Evolutionary conservation across 1,140 invertebrate species (phyloP), one percentile per base, ranked within the genome.

Genomic region (Pachyrhynchus sulphureomaculatus): DNA sequence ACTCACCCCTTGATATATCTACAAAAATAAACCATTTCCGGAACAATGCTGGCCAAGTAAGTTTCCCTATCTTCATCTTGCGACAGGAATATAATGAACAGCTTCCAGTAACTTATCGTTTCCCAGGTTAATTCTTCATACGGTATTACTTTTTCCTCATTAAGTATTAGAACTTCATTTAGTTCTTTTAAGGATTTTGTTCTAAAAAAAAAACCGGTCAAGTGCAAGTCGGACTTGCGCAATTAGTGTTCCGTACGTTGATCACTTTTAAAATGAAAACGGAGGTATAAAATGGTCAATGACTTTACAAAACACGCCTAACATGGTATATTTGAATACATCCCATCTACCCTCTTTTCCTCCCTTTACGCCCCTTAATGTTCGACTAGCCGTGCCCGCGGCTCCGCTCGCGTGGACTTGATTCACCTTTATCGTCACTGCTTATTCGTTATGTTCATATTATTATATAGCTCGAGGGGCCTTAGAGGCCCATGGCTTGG

Each of bases 11-110:
- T 54, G 18, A 54, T 20, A 54, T 41, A 54, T 29, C 15, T 23
- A 17, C 32, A 41, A 29, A 41, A 54, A 15, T n/a, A 26, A 29
- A 36, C 52, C n/a, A 42, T n/a, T 54, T 54, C 52, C 12, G 52
- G 52, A 26, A 39, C 20, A 18, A 54, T 36, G 10, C 29, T 54
- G 15, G 39, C 52, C 8, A 39, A 15, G n/a, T 54, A n/a, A 13
- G 18, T 13, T 12, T 54, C 52, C 9, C 26, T 26, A 17, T 54
- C 33, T 41, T 23, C 21, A 29, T 39, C 13, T 37, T 54, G 18
- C 10, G 2, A 41, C 2, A 54, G 17, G 13, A 41, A 54, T 0
- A 6, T 9, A 21, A 54, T 18, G 5, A 26, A 29, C 13, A 26
- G 23, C 29, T 15, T 54, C 52, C 52, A 54, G 20, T 41, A 54